Percentiles rank a stretch among this genome's conserved stretches.
Conservation (phyloP, 2,113 vertebrate species). For the Chamaea fasciata region DNA sequence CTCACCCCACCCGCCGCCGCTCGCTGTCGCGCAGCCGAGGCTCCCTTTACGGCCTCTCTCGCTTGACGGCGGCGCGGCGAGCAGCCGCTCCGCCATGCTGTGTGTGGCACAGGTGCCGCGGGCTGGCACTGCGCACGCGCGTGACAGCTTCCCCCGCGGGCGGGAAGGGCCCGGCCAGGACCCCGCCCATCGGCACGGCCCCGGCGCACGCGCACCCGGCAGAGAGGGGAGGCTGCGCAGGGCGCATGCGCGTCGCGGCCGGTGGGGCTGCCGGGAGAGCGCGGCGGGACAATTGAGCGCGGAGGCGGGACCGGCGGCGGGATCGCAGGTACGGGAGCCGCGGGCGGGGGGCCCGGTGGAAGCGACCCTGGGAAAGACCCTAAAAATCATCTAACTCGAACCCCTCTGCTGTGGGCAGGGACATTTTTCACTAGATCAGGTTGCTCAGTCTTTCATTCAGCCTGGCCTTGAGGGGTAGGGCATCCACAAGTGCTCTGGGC, state of each 20-base stretch:
- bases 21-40: background rate
- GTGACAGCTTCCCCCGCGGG: rapidly evolving
- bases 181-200: rapidly evolving
- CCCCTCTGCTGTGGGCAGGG: rapidly evolving
- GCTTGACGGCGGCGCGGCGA: background rate
- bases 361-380: background rate
- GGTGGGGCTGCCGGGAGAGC: background rate
- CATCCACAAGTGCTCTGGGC: background rate
- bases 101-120: rapidly evolving
- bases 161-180: no score
- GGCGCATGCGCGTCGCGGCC: background rate
- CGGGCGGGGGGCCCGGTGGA: rapidly evolving
- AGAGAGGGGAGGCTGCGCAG: background rate
- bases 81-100: background rate
- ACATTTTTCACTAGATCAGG: no score
- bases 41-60: background rate
- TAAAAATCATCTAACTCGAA: background rate
- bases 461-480: no score
- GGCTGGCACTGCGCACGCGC: rapidly evolving
- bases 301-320: rapidly evolving
- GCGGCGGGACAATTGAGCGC: constrained; percentile 26
- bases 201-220: background rate
- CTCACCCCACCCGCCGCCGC: background rate
- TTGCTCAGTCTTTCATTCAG: background rate
- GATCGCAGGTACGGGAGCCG: rapidly evolving